Evolutionary conservation across 2,113 vertebrate genomes (phyloP), one percentile per base, ranked within the genome.

Genomic region (Dryoscopus gambensis): DNA sequence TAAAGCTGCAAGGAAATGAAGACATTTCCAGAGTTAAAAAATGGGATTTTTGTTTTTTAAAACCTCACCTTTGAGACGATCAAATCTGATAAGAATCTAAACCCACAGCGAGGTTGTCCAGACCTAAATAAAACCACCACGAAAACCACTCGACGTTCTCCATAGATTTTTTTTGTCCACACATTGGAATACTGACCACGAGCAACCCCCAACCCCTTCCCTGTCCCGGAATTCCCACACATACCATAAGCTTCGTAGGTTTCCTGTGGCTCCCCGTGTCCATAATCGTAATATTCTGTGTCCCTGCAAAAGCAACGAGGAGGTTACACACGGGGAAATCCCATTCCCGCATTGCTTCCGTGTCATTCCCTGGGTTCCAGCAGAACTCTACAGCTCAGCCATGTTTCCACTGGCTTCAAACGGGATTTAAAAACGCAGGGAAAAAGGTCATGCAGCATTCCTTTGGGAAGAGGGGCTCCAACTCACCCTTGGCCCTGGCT

Each of bases 231-330:
- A 69, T 80, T 89, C 69, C 87, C 97, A 97, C 64, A 97, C 98
- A 96, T 98, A 99, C 99, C 98, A 94, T 99, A 99, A 87, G 98
- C 97, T 96, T 99, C 99, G 53, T 99, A 99, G 42, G 98, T 97
- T 59, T 99, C 99, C 95, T 99, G 99, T 74, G 98, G 98, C 85
- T 99, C 99, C 86, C 99, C 99, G 15, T 99, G 99, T 95, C 99
- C 99, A 57, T 99, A 99, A 96, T 99, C 99, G 94, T 99, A 99
- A 97, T 99, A 99, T 96, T 99, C 99, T 71, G 99, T 99, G 46
- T 99, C 99, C 89, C 99, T 99, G 97, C 28, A 96, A 95, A 87
- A 84, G 63, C 59, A 98, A 91, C 30, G 15, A 77, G 14, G 71
- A 7, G 81, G 78, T 96, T 91, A 94, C 82, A 84, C 0, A 7